These are phyloP conservation scores for Caenorhabditis briggsae DNA, from an alignment of 1,140 invertebrate genomes.

Conservation along the genomic window DNA sequence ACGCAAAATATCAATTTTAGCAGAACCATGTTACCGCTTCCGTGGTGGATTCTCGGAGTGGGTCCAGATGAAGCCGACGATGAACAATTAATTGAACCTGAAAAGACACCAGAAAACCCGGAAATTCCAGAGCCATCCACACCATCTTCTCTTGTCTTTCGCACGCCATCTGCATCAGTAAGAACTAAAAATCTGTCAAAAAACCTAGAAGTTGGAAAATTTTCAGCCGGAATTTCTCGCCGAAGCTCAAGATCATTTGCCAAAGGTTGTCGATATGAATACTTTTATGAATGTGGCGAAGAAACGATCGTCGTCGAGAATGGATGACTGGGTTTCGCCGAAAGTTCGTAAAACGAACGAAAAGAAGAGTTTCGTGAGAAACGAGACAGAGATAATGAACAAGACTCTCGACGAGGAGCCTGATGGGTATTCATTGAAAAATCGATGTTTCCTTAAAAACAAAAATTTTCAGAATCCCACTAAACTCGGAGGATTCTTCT, in stretches of 20 bases:
- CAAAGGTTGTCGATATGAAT: background rate
- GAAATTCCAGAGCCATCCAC: background rate
- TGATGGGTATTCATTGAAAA: background rate
- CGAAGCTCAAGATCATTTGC: background rate
- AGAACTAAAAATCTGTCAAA: background rate
- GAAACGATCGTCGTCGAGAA: background rate
- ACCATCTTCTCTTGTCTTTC: background rate
- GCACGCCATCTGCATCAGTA: constrained; percentile 3
- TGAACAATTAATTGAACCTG: background rate
- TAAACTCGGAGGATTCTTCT: background rate
- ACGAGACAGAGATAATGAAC: constrained; percentile 15
- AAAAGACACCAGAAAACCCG: background rate
- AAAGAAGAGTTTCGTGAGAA: background rate
- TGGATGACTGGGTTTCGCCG: background rate
- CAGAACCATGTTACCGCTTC: background rate
- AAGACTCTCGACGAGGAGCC: background rate
- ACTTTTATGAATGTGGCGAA: constrained; percentile 24
- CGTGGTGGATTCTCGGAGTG: constrained; percentile 36
- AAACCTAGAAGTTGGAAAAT: background rate
- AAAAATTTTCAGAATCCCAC: background rate
- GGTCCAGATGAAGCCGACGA: constrained; percentile 3
- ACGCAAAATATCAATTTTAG: background rate
- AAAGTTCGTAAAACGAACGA: constrained; percentile 1
- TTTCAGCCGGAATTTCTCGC: background rate
- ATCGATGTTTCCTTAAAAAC: background rate